Percentiles rank a stretch among this genome's conserved stretches.
Evolutionary conservation across 2,888 invertebrate species (phyloP).

Genomic region (Nemurella pictetii): DNA sequence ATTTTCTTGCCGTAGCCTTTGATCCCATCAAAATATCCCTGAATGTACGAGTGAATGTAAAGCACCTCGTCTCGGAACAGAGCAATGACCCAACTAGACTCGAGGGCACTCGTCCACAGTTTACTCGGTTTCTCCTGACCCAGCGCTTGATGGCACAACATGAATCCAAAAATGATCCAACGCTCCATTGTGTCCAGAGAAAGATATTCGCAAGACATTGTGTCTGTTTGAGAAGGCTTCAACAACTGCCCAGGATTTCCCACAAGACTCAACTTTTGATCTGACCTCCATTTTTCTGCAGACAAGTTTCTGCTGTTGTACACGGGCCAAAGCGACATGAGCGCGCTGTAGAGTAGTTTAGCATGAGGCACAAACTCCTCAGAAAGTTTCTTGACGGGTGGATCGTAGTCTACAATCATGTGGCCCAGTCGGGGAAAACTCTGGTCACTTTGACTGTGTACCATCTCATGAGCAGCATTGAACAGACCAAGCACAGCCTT

Average conservation of each 20-base stretch:
- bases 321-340: constrained; percentile 84
- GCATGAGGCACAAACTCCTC: constrained; percentile 97
- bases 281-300: constrained; percentile 93
- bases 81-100: constrained; percentile 92
- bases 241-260: constrained; percentile 93
- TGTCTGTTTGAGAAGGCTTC: constrained; percentile 92
- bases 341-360: constrained; percentile 79
- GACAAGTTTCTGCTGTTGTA: constrained; percentile 88
- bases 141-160: constrained; percentile 86
- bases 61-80: constrained; percentile 97
- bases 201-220: constrained; percentile 96
- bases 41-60: constrained; percentile 91
- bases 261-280: constrained; percentile 89
- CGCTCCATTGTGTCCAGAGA: constrained; percentile 94
- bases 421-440: constrained; percentile 96
- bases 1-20: constrained; percentile 93
- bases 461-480: constrained; percentile 97
- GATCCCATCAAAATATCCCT: constrained; percentile 89
- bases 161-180: constrained; percentile 95
- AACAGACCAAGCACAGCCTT: constrained; percentile 96
- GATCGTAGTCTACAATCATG: constrained; percentile 97
- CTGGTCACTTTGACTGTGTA: constrained; percentile 83
- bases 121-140: constrained; percentile 77
- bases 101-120: constrained; percentile 89
- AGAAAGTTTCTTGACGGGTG: constrained; percentile 90